A percentile compares a stretch with the other conserved stretches of the same genome.
Conservation (phyloP, 2,797 vertebrate species). For the Rhynchotus rufescens region DNA sequence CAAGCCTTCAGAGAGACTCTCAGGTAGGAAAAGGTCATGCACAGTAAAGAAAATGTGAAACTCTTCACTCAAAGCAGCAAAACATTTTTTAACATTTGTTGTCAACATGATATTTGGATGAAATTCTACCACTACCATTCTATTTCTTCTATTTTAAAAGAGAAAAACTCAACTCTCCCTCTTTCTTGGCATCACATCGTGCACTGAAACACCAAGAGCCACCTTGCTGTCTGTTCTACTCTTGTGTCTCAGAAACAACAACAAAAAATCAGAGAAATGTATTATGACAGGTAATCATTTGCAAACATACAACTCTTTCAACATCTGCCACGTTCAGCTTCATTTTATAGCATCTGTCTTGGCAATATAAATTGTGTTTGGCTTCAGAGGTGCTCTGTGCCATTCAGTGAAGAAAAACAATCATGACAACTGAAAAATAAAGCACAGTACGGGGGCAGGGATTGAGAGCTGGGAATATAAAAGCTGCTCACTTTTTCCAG, state of each 20-base stretch:
- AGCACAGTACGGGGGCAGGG: neutral
- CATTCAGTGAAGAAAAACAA: slow-evolving; percentile 55
- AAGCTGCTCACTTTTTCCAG: neutral
- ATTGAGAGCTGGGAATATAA: neutral
- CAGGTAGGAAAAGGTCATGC: neutral
- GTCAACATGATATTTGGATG: slow-evolving; percentile 3
- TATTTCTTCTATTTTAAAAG: neutral
- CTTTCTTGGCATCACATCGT: slow-evolving; percentile 31
- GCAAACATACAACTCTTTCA: slow-evolving; percentile 76
- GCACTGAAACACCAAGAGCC: slow-evolving; percentile 18
- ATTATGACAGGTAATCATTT: slow-evolving; percentile 78
- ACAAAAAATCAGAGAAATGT: slow-evolving; percentile 47
- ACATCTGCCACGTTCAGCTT: slow-evolving; percentile 63
- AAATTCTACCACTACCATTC: neutral
- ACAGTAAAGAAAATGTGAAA: neutral
- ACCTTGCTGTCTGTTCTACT: slow-evolving; percentile 23
- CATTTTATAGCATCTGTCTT: slow-evolving; percentile 73
- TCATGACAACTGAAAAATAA: slow-evolving; percentile 69
- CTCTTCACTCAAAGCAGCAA: neutral
- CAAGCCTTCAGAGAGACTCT: neutral
- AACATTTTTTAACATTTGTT: neutral
- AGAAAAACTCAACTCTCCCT: neutral
- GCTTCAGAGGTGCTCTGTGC: slow-evolving; percentile 57
- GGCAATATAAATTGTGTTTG: slow-evolving; percentile 71
- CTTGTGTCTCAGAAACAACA: slow-evolving; percentile 29